Conservation (phyloP, 2,113 vertebrate genomes). For the Oenanthe melanoleuca region DNA sequence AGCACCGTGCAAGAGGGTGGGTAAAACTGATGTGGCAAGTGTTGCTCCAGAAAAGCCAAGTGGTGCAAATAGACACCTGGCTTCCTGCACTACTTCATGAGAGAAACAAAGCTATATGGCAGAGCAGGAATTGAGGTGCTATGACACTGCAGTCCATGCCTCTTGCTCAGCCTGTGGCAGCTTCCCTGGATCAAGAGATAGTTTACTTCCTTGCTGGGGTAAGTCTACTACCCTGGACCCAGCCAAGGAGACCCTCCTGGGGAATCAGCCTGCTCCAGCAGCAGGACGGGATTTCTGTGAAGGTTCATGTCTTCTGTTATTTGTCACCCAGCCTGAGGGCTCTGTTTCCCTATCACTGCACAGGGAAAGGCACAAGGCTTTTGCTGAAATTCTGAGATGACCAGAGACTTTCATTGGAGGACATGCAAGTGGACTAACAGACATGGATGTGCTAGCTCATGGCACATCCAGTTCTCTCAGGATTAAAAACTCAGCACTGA, state of each 20-base stretch:
- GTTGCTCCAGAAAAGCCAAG: no score
- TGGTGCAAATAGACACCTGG: neutral
- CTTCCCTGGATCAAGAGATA: neutral
- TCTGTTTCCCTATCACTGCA: neutral
- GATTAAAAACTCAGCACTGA: neutral
- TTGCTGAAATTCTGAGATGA: neutral
- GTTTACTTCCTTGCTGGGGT: fast-evolving
- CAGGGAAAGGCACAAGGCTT: neutral
- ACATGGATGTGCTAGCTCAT: fast-evolving
- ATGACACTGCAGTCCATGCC: neutral
- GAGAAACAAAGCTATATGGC: fast-evolving
- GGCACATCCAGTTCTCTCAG: neutral
- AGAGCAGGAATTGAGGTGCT: neutral
- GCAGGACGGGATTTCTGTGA: neutral
- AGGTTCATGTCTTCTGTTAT: neutral
- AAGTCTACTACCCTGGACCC: neutral
- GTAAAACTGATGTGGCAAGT: neutral
- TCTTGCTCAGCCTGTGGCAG: neutral
- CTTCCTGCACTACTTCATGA: neutral
- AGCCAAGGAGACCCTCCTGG: neutral
- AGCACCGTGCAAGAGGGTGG: neutral
- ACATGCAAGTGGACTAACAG: neutral
- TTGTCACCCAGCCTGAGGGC: neutral
- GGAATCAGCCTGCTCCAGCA: neutral
- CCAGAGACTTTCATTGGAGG: neutral